Evolutionary conservation across 2,113 vertebrate species (phyloP), one percentile per base, ranked within the genome.

Genomic region (Brachypteracias leptosomus): DNA sequence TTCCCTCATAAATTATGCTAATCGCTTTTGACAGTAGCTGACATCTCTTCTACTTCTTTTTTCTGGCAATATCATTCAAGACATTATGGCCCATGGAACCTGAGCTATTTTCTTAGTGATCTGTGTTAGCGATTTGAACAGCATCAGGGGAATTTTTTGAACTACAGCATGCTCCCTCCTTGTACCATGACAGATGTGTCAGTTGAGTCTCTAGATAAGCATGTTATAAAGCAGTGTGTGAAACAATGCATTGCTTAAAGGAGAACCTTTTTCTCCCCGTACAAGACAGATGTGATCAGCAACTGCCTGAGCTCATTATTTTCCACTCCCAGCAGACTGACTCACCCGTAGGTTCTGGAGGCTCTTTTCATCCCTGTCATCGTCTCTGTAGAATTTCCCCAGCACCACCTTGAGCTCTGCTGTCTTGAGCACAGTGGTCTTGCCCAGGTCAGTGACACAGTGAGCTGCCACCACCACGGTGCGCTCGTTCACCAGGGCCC

Each of bases 391-490:
- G 97, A 99, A 98, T 91, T 99, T 99, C 29, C 99, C 99, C 94
- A 99, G 97, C 74, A 99, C 98, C 38, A 99, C 99, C 89, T 98
- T 99, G 91, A 99, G 96, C 86, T 98, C 98, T 18, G 98, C 98
- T 33, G 98, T 93, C 91, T 98, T 99, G 84, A 99, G 96, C 54
- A 99, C 96, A 9, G 97, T 97, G 84, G 98, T 92, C 95, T 99
- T 99, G 46, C 99, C 99, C 93, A 99, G 98, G 77, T 99, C 98
- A 1, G 99, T 99, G 81, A 99, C 99, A 0, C 99, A 99, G 97
- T 99, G 99, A 33, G 99, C 99, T 26, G 99, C 99, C 61, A 99
- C 99, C 82, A 99, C 98, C 85, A 99, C 97, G 0, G 98, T 99
- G 90, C 99, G 99, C 89, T 99, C 99, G 3, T 99, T 99, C 47